These are phyloP conservation scores for Benthosema pterotum DNA, from an alignment of 2,797 vertebrate species.

Conservation along the genomic window DNA sequence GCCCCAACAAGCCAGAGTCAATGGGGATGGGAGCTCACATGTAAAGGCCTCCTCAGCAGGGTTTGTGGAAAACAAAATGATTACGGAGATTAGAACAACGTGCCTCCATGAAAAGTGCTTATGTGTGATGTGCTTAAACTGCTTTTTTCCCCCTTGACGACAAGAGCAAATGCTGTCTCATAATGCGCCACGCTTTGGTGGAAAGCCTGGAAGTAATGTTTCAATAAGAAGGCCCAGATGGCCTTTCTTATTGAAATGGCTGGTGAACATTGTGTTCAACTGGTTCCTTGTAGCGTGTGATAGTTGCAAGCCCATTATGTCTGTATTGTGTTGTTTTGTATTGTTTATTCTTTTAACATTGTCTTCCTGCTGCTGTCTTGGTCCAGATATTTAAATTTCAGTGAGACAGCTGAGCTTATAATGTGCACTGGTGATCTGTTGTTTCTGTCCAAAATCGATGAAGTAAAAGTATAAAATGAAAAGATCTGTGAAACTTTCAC, in stretches of 20 bases:
- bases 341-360: too few relatives aligned
- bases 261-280: slow-evolving; percentile 16
- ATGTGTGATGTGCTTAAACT: slow-evolving; percentile 40
- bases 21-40: slow-evolving; percentile 31
- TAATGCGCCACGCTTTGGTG: slow-evolving; percentile 34
- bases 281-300: too few relatives aligned
- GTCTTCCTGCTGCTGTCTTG: too few relatives aligned
- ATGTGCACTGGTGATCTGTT: too few relatives aligned
- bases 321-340: too few relatives aligned
- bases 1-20: slow-evolving; percentile 66
- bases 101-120: slow-evolving; percentile 26
- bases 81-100: slow-evolving; percentile 30
- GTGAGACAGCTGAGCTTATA: too few relatives aligned
- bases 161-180: slow-evolving; percentile 13
- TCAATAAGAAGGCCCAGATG: too few relatives aligned
- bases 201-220: slow-evolving; percentile 13
- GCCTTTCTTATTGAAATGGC: slow-evolving; percentile 12
- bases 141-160: slow-evolving; percentile 10
- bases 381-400: too few relatives aligned
- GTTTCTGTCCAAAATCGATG: too few relatives aligned
- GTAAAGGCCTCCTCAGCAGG: slow-evolving; percentile 43
- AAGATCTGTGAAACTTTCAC: too few relatives aligned
- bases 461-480: too few relatives aligned
- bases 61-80: slow-evolving; percentile 51
- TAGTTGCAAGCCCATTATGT: too few relatives aligned